Conservation (phyloP, 2,888 invertebrate species). For the Lomographa bimaculata region DNA sequence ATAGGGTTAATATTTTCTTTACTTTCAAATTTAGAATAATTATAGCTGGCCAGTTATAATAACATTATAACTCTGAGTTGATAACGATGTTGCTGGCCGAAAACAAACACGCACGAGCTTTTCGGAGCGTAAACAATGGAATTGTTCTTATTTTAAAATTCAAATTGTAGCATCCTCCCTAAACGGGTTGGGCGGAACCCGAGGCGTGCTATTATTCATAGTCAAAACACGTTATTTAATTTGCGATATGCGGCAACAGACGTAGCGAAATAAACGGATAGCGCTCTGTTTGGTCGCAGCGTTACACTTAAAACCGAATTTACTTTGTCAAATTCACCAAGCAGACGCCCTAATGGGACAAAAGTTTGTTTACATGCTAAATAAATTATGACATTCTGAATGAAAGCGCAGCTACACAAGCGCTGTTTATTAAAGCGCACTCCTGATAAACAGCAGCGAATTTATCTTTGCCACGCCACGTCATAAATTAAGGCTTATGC, state of each 20-base stretch:
- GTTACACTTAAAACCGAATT: constrained; percentile 76
- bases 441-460: constrained; percentile 59
- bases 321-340: constrained; percentile 70
- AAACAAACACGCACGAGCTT: constrained; percentile 25
- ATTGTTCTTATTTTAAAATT: constrained; percentile 54
- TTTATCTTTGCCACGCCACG: constrained; percentile 61
- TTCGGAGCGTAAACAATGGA: constrained; percentile 32
- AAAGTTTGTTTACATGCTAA: constrained; percentile 62
- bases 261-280: constrained; percentile 70
- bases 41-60: constrained; percentile 8
- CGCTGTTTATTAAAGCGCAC: constrained; percentile 54
- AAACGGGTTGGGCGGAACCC: constrained; percentile 40
- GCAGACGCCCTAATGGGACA: constrained; percentile 65
- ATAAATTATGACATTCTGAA: constrained; percentile 57
- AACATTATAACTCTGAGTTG: constrained; percentile 2
- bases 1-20: no score
- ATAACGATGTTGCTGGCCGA: constrained; percentile 21
- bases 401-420: constrained; percentile 48
- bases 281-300: constrained; percentile 56
- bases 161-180: constrained; percentile 46
- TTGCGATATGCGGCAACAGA: constrained; percentile 70
- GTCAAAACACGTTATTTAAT: constrained; percentile 75
- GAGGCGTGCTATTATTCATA: constrained; percentile 56
- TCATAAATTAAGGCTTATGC: constrained; percentile 64
- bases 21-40: no score